A percentile compares a stretch with the other conserved stretches of the same genome.
Conservation (phyloP, 2,113 vertebrate species). For the Xyrauchen texanus region DNA sequence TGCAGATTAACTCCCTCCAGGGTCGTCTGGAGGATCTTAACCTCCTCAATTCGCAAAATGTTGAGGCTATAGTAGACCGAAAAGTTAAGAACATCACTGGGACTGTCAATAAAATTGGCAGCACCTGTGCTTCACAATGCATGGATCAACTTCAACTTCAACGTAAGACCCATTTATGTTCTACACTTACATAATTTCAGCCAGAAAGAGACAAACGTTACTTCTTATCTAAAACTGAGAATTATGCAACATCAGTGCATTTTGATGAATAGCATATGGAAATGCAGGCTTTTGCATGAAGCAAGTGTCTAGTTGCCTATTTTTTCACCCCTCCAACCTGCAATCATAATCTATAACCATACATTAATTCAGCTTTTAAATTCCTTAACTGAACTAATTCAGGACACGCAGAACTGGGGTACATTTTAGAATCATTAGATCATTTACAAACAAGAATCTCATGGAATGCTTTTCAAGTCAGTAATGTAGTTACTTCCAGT, state of each 20-base stretch:
- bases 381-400: not conserved
- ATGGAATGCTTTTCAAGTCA: not conserved
- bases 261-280: not conserved
- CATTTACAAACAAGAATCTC: not conserved
- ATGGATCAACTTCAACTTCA: slow-evolving; percentile 56
- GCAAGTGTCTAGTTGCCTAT: too few relatives aligned
- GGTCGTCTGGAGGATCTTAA: slow-evolving; percentile 83
- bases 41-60: slow-evolving; percentile 83
- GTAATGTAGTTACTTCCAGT: too few relatives aligned
- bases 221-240: too few relatives aligned
- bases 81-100: slow-evolving; percentile 86
- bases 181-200: not conserved
- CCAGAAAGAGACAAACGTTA: not conserved
- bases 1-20: slow-evolving; percentile 82
- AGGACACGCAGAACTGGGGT: not conserved
- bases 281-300: not conserved
- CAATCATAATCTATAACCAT: too few relatives aligned
- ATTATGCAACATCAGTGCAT: too few relatives aligned
- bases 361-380: too few relatives aligned
- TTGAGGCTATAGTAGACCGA: slow-evolving; percentile 82
- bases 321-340: too few relatives aligned
- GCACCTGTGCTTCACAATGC: slow-evolving; percentile 82
- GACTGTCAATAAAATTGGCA: slow-evolving; percentile 79
- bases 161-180: slow-evolving; percentile 62
- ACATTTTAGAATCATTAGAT: not conserved